These are phyloP conservation scores for Gobiocypris rarus DNA, from an alignment of 2,113 vertebrate species.

Conservation along the genomic window DNA sequence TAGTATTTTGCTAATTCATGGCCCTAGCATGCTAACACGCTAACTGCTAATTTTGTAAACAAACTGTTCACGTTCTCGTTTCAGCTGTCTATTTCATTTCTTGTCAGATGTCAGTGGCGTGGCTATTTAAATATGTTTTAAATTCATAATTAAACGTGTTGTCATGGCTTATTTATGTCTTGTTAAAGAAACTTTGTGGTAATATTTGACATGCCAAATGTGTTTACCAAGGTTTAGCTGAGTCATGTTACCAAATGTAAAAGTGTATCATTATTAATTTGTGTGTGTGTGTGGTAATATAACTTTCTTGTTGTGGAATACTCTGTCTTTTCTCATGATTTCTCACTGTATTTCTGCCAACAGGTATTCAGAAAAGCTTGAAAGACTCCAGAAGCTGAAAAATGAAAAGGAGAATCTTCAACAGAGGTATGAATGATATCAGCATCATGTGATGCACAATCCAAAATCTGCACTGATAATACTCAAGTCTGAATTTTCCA, in stretches of 20 bases:
- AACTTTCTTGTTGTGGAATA: not conserved
- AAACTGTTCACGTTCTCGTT: not conserved
- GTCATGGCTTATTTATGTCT: not conserved
- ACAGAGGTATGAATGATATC: slow-evolving; percentile 77
- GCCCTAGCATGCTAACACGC: not conserved
- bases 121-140: not conserved
- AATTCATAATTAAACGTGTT: not conserved
- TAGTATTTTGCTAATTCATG: not conserved
- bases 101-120: not conserved
- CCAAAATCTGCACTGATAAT: not conserved
- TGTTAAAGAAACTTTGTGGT: not conserved
- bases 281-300: too few relatives aligned
- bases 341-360: not conserved
- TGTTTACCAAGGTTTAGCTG: not conserved
- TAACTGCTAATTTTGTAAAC: slow-evolving; percentile 26
- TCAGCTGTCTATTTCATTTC: not conserved
- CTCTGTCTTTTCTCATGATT: not conserved
- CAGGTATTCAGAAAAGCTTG: slow-evolving; percentile 91
- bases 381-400: slow-evolving; percentile 85
- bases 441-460: not conserved
- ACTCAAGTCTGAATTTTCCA: not conserved
- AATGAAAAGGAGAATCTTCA: slow-evolving; percentile 89
- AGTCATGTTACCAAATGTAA: slow-evolving; percentile 14
- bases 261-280: too few relatives aligned
- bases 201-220: not conserved